Base-by-base conservation (phyloP, 1,140 invertebrate genomes). In the Metaphire vulgaris region DNA sequence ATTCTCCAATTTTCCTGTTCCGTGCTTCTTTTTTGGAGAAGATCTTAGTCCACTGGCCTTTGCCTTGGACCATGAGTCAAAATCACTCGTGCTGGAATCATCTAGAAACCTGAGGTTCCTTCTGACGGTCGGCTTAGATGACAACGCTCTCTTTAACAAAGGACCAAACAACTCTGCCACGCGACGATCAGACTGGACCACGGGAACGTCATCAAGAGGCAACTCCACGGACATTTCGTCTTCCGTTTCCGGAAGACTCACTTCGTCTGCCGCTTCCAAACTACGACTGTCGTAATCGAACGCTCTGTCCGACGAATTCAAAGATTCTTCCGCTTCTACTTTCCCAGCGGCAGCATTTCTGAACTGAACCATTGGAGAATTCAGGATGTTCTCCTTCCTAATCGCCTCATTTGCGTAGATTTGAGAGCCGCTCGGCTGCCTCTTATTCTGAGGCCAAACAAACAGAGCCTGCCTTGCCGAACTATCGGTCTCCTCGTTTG, bases 381-480 rank as follows among this genome's bases (percentile, higher is more conserved):
- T n/a, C n/a, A n/a, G n/a, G n/a, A n/a, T n/a, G n/a, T n/a, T n/a
- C n/a, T n/a, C n/a, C n/a, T n/a, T n/a, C n/a, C n/a, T n/a, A n/a
- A n/a, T n/a, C n/a, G n/a, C n/a, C n/a, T n/a, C n/a, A n/a, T n/a
- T n/a, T n/a, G n/a, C n/a, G n/a, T n/a, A n/a, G n/a, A n/a, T n/a
- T n/a, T n/a, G n/a, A 6, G 41, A 56, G 41, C 6, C 41, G 21
- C 6, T 21, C 6, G 6, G 6, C 21, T 56, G 41, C 21, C 21
- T 56, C 41, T 56, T 6, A 21, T 56, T 56, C 21, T 56, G 6
- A 12, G 41, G 6, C 41, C 41, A 56, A 56, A 56, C 41, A 21
- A 56, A 12, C 6, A 21, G 41, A 21, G 92, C 91, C 80, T 92
- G 85, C 83, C 91, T 89, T 80, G 92, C 91, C 33, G 73, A 72